Conservation (phyloP, 1,140 invertebrate species). For the Drosophila yakuba region DNA sequence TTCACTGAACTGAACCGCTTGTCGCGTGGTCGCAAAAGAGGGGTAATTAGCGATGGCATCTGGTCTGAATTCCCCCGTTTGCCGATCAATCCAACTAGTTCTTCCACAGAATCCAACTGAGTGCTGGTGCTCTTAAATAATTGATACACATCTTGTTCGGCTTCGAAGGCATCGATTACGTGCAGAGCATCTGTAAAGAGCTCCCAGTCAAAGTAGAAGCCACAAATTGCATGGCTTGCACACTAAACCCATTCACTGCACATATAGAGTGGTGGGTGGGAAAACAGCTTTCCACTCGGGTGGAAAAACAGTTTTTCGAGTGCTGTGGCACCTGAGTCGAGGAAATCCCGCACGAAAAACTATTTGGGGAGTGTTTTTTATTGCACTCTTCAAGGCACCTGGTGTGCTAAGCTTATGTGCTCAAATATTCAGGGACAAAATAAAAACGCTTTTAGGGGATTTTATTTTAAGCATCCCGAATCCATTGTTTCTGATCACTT, state of each 20-base stretch:
- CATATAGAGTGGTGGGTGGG: conserved; percentile 36
- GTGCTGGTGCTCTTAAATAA: conserved; percentile 6
- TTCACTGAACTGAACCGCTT: conserved; percentile 33
- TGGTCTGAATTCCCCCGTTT: conserved; percentile 1
- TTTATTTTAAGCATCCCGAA: conserved; percentile 17
- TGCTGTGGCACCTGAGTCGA: conserved; percentile 37
- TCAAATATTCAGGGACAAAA: conserved; percentile 46
- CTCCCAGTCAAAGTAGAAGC: conserved; percentile 24
- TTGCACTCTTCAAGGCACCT: conserved; percentile 17
- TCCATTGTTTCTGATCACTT: conserved; percentile 39
- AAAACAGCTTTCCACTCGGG: not conserved
- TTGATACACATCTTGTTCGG: conserved; percentile 22
- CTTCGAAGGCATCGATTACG: conserved; percentile 37
- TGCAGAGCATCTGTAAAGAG: conserved; percentile 18
- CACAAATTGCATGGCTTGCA: conserved; percentile 56
- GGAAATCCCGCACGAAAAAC: conserved; percentile 23
- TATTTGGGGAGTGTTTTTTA: conserved; percentile 34
- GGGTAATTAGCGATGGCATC: conserved; percentile 14
- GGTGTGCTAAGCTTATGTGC: conserved; percentile 9
- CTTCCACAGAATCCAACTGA: not conserved
- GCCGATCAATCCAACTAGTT: conserved; percentile 2
- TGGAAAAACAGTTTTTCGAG: conserved; percentile 47
- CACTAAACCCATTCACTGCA: conserved; percentile 50
- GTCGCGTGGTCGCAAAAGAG: not conserved
- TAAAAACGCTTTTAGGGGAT: conserved; percentile 40